Conservation (phyloP, 2,888 invertebrate species). For the Zygothrica quintamaculata region DNA sequence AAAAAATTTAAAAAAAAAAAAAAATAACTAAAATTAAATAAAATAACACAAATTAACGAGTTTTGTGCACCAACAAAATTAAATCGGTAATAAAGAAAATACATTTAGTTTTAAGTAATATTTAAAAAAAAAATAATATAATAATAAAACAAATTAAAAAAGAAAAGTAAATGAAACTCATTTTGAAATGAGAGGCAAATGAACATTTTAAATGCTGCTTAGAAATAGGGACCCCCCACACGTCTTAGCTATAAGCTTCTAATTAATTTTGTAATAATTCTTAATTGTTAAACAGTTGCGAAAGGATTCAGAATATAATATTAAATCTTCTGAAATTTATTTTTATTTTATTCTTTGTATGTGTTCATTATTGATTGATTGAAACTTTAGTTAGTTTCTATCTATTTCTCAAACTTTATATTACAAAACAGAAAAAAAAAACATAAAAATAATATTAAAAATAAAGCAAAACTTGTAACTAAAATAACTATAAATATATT, state of each 20-base stretch:
- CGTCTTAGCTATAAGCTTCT: conserved; percentile 68
- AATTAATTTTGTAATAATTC: conserved; percentile 52
- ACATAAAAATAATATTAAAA: conserved; percentile 19
- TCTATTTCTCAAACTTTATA: conserved; percentile 29
- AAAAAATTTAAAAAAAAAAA: conserved; percentile 15
- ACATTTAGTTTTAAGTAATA: conserved; percentile 30
- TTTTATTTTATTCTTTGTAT: conserved; percentile 34
- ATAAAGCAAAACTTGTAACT: conserved; percentile 31
- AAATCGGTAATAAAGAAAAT: conserved; percentile 16
- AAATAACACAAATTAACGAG: conserved; percentile 15
- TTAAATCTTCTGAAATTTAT: too few relatives aligned
- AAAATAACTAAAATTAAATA: conserved; percentile 18
- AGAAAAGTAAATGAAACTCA: conserved; percentile 16
- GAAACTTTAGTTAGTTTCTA: conserved; percentile 35
- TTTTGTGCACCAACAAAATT: conserved; percentile 45
- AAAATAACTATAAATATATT: conserved; percentile 2
- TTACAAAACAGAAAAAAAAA: conserved; percentile 1
- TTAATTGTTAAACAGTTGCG: conserved; percentile 26
- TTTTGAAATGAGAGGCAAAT: conserved; percentile 15
- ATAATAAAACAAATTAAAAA: too few relatives aligned
- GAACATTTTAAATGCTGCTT: conserved; percentile 27
- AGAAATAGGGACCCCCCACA: conserved; percentile 14
- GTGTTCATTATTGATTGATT: conserved; percentile 59
- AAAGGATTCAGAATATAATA: conserved; percentile 14
- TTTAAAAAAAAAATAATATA: background rate